A percentile compares a stretch with the other conserved stretches of the same genome.
Conservation (phyloP, 1,140 invertebrate genomes). For the Drosophila nasuta region DNA sequence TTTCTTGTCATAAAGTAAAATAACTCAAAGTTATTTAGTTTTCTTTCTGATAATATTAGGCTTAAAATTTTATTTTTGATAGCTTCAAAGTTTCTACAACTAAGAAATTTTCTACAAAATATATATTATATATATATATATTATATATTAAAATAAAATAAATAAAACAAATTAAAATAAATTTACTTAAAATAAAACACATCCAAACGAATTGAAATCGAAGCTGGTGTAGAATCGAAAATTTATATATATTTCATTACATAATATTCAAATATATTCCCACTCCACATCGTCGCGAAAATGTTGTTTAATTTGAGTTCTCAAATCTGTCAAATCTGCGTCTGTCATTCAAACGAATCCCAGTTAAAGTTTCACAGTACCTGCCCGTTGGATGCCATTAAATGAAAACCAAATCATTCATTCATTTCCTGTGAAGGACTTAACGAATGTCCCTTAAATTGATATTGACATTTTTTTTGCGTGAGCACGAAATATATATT, state of each 20-base stretch:
- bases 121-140: too few relatives aligned
- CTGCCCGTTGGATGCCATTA: constrained; percentile 29
- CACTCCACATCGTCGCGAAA: background rate
- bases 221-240: too few relatives aligned
- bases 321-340: constrained; percentile 26
- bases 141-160: too few relatives aligned
- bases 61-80: too few relatives aligned
- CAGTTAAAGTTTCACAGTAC: constrained; percentile 4
- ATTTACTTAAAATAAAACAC: too few relatives aligned
- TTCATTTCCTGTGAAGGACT: constrained; percentile 10
- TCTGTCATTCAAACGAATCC: constrained; percentile 9
- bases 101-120: too few relatives aligned
- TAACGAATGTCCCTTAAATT: constrained; percentile 49
- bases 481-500: constrained; percentile 62
- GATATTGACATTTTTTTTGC: constrained; percentile 74
- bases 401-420: constrained; percentile 80
- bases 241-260: background rate
- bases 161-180: too few relatives aligned
- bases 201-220: too few relatives aligned
- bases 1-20: too few relatives aligned
- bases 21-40: too few relatives aligned
- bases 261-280: background rate
- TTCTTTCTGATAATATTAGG: too few relatives aligned
- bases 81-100: too few relatives aligned
- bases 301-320: background rate